Conservation (phyloP, 2,888 invertebrate genomes). For the Microchrysa polita region DNA sequence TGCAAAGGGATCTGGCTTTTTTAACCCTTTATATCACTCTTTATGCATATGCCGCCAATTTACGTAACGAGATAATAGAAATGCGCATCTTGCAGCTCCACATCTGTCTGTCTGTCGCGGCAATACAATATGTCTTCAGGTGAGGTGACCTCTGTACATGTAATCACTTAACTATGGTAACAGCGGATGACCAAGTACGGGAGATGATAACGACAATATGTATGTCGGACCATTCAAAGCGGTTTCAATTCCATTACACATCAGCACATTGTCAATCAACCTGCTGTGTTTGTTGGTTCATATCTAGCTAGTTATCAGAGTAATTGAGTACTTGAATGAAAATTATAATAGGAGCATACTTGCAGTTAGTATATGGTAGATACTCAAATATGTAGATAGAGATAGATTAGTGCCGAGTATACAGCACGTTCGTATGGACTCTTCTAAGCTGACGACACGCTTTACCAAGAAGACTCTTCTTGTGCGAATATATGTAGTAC, state of each 20-base stretch:
- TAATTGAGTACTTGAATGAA: slow-evolving; percentile 17
- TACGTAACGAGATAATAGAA: neutral
- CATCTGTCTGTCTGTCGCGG: neutral
- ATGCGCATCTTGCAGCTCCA: neutral
- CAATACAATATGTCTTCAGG: slow-evolving; percentile 20
- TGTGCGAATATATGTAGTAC: too few species aligned
- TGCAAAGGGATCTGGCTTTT: slow-evolving; percentile 3
- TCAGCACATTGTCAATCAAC: too few species aligned
- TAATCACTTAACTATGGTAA: slow-evolving; percentile 2
- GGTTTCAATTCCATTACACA: neutral
- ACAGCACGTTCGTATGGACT: too few species aligned
- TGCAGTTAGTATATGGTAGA: too few species aligned
- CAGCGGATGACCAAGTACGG: slow-evolving; percentile 15
- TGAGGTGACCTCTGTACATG: slow-evolving; percentile 10
- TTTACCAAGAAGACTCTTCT: too few species aligned
- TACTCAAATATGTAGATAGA: slow-evolving; percentile 3
- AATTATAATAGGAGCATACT: neutral
- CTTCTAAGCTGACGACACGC: too few species aligned
- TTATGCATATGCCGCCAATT: neutral
- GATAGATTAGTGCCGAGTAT: too few species aligned
- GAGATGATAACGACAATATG: slow-evolving; percentile 12
- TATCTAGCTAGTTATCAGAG: slow-evolving; percentile 34
- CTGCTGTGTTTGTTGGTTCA: neutral
- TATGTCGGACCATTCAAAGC: slow-evolving; percentile 1
- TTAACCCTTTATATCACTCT: slow-evolving; percentile 17